A percentile compares a stretch with the other conserved stretches of the same genome.
Evolutionary conservation across 2,113 vertebrate species (phyloP).

Genomic region (Neotoma lepida): DNA sequence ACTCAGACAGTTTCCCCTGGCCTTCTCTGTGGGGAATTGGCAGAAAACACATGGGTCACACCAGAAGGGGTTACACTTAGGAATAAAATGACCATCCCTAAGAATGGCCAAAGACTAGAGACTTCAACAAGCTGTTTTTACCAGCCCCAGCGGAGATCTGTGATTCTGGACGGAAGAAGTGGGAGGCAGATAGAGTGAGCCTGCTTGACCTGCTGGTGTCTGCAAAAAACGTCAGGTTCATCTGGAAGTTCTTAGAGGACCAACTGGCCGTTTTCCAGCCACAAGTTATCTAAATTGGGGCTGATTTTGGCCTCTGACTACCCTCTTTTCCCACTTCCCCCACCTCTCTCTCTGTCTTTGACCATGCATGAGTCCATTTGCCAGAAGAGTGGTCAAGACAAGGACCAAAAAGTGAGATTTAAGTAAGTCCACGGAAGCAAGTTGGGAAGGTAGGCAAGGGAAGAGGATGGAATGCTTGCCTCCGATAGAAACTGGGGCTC

Average conservation of each 20-base stretch:
- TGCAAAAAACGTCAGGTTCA: conserved; percentile 44
- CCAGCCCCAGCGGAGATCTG: conserved; percentile 96
- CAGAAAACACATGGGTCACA: conserved; percentile 85
- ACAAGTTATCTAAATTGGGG: conserved; percentile 5
- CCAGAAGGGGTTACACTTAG: conserved; percentile 90
- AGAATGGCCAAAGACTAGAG: conserved; percentile 97
- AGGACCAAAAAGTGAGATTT: conserved; percentile 34
- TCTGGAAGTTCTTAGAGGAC: conserved; percentile 61
- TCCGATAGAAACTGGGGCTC: neutral
- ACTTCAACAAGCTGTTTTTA: conserved; percentile 99
- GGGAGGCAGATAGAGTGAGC: conserved; percentile 94
- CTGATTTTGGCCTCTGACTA: conserved; percentile 39
- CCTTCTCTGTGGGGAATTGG: conserved; percentile 87
- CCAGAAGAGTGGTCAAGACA: conserved; percentile 35
- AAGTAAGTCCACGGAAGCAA: conserved; percentile 23
- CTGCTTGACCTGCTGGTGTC: conserved; percentile 37
- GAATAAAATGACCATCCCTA: conserved; percentile 98
- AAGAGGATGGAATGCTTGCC: neutral
- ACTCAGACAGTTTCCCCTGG: conserved; percentile 87
- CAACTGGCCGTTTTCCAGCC: conserved; percentile 55
- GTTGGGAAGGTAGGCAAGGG: neutral
- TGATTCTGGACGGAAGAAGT: conserved; percentile 96
- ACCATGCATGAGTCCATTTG: conserved; percentile 39
- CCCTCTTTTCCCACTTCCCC: neutral
- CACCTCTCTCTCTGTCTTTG: conserved; percentile 27